Evolutionary conservation across 2,888 invertebrate genomes (phyloP).

Genomic region (Euplagia quadripunctaria): DNA sequence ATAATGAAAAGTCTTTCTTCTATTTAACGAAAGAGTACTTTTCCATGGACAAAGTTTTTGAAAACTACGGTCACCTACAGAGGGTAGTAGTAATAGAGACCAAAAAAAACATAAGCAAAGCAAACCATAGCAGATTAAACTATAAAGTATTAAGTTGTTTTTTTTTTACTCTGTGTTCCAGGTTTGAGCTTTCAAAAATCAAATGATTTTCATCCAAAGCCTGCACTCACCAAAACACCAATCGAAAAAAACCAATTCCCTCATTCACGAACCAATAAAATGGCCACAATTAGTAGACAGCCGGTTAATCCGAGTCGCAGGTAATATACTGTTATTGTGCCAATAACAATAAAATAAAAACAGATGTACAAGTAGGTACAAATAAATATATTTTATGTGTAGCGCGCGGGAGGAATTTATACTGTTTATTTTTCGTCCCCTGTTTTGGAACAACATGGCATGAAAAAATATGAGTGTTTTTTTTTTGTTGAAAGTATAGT

Average conservation of each 20-base stretch:
- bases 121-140: background rate
- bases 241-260: conserved; percentile 42
- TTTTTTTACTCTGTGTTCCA: background rate
- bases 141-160: background rate
- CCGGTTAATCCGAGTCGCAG: conserved; percentile 53
- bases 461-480: background rate
- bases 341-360: conserved; percentile 56
- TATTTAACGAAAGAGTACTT: no score
- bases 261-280: conserved; percentile 51
- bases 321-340: conserved; percentile 56
- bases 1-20: no score
- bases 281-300: conserved; percentile 51
- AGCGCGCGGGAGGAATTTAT: conserved; percentile 18
- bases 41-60: no score
- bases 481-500: conserved; percentile 2
- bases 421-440: conserved; percentile 12
- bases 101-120: no score
- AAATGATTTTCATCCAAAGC: background rate
- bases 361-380: conserved; percentile 23
- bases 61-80: no score
- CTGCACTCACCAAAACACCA: conserved; percentile 11
- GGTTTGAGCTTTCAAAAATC: background rate
- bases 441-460: conserved; percentile 1
- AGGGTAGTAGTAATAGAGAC: no score
- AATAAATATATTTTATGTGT: conserved; percentile 53